phyloP scores from a whole-genome alignment of 2,888 invertebrate genomes.

The Pinctada fucata region DNA sequence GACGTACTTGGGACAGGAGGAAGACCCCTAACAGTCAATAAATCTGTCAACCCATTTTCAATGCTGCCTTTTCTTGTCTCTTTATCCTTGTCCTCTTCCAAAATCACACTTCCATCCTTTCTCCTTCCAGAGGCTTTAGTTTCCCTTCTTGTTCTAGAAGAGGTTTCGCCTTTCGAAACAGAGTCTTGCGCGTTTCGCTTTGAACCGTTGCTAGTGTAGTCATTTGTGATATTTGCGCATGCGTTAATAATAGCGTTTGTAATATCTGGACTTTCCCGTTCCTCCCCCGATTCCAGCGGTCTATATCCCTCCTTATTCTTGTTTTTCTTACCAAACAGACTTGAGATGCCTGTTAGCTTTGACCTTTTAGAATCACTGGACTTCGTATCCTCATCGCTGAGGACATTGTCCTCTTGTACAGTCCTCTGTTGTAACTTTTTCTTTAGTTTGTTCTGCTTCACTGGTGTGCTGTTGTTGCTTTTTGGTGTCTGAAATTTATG shows the following conservation, averaged over 20 bases:
- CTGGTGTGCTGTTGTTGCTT: neutral
- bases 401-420: slow-evolving; percentile 43
- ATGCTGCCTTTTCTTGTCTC: too few species aligned
- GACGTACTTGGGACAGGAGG: too few species aligned
- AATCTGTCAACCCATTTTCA: too few species aligned
- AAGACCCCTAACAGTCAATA: too few species aligned
- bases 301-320: slow-evolving; percentile 37
- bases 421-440: slow-evolving; percentile 50
- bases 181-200: too few species aligned
- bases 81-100: too few species aligned
- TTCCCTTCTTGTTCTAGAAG: neutral
- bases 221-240: slow-evolving; percentile 34
- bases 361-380: slow-evolving; percentile 57
- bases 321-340: slow-evolving; percentile 33
- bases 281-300: slow-evolving; percentile 6
- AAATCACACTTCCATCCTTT: neutral
- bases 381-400: slow-evolving; percentile 48
- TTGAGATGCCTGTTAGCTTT: slow-evolving; percentile 38
- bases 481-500: slow-evolving; percentile 11
- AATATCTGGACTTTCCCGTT: slow-evolving; percentile 9
- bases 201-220: neutral
- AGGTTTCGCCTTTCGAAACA: too few species aligned
- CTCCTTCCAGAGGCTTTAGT: neutral
- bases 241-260: slow-evolving; percentile 38
- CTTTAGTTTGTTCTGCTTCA: slow-evolving; percentile 47